Conservation (phyloP, 2,888 invertebrate species). For the Lasioglossum oenotherae region DNA sequence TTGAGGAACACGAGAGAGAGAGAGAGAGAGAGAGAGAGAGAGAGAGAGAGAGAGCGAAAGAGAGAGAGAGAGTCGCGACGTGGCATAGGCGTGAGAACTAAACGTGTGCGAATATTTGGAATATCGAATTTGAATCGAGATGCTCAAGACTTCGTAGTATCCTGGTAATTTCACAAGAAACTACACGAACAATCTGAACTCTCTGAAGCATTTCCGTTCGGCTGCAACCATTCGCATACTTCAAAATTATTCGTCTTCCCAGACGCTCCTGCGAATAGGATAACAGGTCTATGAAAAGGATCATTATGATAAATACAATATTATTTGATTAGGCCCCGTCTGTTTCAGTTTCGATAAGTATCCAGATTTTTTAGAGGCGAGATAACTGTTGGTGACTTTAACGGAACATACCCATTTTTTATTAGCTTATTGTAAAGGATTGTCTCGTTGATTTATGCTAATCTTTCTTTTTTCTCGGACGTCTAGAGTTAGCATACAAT, state of each 20-base stretch:
- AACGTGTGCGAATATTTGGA: slow-evolving; percentile 55
- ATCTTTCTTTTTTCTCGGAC: neutral
- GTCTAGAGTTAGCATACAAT: neutral
- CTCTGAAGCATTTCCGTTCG: slow-evolving; percentile 12
- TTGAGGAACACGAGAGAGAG: neutral
- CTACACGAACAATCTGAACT: slow-evolving; percentile 37
- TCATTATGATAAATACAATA: neutral
- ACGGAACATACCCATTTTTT: neutral
- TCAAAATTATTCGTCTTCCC: slow-evolving; percentile 6
- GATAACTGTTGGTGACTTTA: neutral
- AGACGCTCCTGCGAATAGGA: neutral
- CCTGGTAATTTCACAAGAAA: slow-evolving; percentile 53
- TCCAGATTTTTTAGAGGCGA: neutral
- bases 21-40: too few species aligned
- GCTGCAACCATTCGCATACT: slow-evolving; percentile 23
- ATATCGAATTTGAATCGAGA: slow-evolving; percentile 55
- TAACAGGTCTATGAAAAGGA: neutral
- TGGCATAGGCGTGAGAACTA: slow-evolving; percentile 43
- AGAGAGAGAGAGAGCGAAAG: neutral
- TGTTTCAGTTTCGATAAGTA: neutral
- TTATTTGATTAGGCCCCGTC: neutral
- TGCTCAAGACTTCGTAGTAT: slow-evolving; percentile 32
- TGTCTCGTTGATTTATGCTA: neutral
- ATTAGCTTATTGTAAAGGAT: neutral
- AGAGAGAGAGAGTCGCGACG: slow-evolving; percentile 9